Conservation (phyloP, 2,888 invertebrate species). For the Platynereis dumerilii region DNA sequence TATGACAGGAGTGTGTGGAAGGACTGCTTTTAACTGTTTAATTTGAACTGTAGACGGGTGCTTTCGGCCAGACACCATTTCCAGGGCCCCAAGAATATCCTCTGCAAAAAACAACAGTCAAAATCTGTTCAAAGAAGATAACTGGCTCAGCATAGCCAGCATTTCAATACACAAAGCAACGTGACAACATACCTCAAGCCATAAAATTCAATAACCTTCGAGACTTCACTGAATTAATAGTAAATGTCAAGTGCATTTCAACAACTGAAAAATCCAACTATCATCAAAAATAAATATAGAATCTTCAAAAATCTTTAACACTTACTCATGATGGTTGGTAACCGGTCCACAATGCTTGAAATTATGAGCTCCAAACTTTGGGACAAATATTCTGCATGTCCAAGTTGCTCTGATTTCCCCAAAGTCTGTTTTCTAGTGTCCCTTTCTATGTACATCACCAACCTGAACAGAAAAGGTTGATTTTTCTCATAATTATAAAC, state of each 20-base stretch:
- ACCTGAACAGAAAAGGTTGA: constrained; percentile 37
- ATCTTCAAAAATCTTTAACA: neutral
- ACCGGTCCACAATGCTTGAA: constrained; percentile 45
- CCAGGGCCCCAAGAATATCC: constrained; percentile 54
- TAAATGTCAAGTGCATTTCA: too few relatives aligned
- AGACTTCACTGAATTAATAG: too few relatives aligned
- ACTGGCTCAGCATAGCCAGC: too few relatives aligned
- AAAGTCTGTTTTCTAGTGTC: constrained; percentile 57
- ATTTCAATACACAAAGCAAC: neutral
- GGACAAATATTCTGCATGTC: constrained; percentile 50
- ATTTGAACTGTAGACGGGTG: constrained; percentile 60
- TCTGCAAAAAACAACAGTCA: constrained; percentile 40
- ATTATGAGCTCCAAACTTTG: constrained; percentile 56
- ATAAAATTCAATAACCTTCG: neutral
- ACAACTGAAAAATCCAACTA: too few relatives aligned
- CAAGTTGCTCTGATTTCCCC: constrained; percentile 43
- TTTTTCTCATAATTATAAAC: too few relatives aligned
- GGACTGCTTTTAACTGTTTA: constrained; percentile 53
- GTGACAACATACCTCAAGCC: too few relatives aligned
- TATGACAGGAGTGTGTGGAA: constrained; percentile 56
- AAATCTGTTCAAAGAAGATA: neutral
- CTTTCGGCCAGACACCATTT: constrained; percentile 58
- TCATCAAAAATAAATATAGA: too few relatives aligned
- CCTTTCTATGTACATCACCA: constrained; percentile 62
- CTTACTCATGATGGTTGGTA: constrained; percentile 38